phyloP scores from a whole-genome alignment of 2,113 vertebrate species.

The Malurus cyaneus region DNA sequence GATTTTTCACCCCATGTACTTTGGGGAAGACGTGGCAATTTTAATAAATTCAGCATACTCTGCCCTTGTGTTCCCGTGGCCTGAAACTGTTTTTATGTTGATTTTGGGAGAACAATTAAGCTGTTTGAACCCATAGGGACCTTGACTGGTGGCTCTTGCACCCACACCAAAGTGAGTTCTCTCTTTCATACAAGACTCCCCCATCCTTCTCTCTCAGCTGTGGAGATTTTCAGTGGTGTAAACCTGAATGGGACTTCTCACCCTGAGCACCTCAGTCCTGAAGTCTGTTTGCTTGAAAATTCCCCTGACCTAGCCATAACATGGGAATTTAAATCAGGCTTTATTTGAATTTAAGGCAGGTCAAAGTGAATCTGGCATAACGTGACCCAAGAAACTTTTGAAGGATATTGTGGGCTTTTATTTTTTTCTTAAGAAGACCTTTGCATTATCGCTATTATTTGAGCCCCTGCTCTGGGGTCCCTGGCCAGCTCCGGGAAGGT shows the following conservation, averaged over 20 bases:
- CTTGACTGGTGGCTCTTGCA: neutral
- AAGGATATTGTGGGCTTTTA: neutral
- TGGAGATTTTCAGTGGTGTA: neutral
- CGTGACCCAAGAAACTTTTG: neutral
- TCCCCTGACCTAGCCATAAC: neutral
- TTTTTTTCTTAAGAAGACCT: neutral
- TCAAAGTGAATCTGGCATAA: neutral
- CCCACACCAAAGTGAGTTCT: neutral
- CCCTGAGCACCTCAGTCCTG: accelerated
- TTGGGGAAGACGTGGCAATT: slow-evolving; percentile 60
- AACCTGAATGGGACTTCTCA: neutral
- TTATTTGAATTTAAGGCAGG: neutral
- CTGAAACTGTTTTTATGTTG: neutral
- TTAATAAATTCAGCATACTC: slow-evolving; percentile 65
- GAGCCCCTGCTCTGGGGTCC: accelerated
- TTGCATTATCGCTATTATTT: accelerated
- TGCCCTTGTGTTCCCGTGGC: slow-evolving; percentile 45
- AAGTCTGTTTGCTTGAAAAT: neutral
- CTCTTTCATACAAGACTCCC: accelerated
- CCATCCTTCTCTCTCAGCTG: neutral
- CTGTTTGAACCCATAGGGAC: accelerated
- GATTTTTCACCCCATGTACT: slow-evolving; percentile 60
- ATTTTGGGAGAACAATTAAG: neutral
- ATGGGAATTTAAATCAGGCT: neutral
- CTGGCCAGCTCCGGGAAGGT: accelerated